A percentile compares a stretch with the other conserved stretches of the same genome.
phyloP scores from a whole-genome alignment of 2,888 invertebrate genomes.

The Plebejus melissa region DNA sequence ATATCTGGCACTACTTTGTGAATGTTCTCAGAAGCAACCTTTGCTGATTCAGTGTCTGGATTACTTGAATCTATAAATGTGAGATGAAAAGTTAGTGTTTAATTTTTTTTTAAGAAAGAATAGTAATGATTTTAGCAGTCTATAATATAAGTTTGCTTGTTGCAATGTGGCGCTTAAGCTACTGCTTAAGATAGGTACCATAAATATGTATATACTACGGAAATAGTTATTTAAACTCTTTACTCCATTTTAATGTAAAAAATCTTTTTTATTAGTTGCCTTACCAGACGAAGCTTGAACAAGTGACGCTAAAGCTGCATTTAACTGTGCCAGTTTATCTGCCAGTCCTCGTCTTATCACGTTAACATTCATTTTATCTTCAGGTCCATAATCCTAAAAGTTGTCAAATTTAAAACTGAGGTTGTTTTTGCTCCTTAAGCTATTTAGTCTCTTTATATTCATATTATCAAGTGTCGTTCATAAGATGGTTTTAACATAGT shows the following conservation, averaged over 20 bases:
- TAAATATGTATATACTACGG: too few relatives aligned
- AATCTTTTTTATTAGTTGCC: neutral
- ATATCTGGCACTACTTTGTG: conserved; percentile 29
- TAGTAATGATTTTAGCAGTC: neutral
- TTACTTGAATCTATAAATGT: conserved; percentile 31
- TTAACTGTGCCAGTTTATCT: conserved; percentile 48
- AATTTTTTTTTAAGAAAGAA: too few relatives aligned
- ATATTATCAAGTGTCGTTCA: neutral
- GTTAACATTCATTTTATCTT: neutral
- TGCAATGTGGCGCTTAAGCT: too few relatives aligned
- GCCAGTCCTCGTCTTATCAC: conserved; percentile 37
- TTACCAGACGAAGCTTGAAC: conserved; percentile 48
- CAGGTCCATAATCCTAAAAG: conserved; percentile 1
- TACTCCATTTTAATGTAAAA: too few relatives aligned
- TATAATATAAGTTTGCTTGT: neutral
- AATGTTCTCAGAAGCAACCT: conserved; percentile 29
- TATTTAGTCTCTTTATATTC: neutral
- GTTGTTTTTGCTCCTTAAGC: too few relatives aligned
- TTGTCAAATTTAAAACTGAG: too few relatives aligned
- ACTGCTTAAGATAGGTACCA: too few relatives aligned
- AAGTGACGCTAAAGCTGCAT: conserved; percentile 53
- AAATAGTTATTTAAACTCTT: too few relatives aligned
- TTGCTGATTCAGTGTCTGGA: conserved; percentile 32
- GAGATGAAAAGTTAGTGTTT: too few relatives aligned
- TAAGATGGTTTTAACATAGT: neutral